Percentiles rank a stretch among this genome's conserved stretches.
phyloP scores from a whole-genome alignment of 2,888 invertebrate genomes.

The Andrena praecox region DNA sequence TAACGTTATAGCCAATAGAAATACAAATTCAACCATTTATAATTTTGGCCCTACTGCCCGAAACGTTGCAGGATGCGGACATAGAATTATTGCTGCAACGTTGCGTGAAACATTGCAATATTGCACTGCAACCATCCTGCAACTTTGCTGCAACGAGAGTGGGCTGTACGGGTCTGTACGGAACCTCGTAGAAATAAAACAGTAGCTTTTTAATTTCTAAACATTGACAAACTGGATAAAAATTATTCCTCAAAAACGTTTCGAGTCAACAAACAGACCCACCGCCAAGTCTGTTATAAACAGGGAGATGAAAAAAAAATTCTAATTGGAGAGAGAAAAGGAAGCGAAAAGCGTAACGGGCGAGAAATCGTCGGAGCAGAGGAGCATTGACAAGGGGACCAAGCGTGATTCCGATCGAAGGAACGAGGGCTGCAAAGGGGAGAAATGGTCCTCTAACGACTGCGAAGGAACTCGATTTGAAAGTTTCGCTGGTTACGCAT shows the following conservation, averaged over 20 bases:
- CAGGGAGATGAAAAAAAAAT: background rate
- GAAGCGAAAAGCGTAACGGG: background rate
- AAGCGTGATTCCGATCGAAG: slow-evolving; percentile 5
- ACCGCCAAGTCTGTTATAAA: background rate
- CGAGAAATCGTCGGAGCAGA: background rate
- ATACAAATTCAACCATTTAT: too few species aligned
- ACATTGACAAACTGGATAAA: too few species aligned
- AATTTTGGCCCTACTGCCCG: too few species aligned
- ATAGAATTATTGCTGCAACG: too few species aligned
- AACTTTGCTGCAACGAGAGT: too few species aligned
- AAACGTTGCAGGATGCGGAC: too few species aligned
- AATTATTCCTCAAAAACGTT: too few species aligned
- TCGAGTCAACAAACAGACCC: too few species aligned
- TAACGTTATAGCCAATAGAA: too few species aligned
- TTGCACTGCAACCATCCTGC: too few species aligned
- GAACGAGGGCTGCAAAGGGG: background rate
- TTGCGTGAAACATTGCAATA: too few species aligned
- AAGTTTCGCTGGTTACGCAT: slow-evolving; percentile 33
- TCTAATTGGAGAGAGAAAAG: background rate
- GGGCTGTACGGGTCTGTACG: background rate
- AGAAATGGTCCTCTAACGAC: slow-evolving; percentile 25
- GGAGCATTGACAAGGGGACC: background rate
- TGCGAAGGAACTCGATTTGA: slow-evolving; percentile 28
- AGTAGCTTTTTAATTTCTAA: background rate
- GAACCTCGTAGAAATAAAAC: background rate